Percentiles rank a stretch among this genome's conserved stretches.
Conservation (phyloP, 2,113 vertebrate species). For the Triplophysa siluroides region DNA sequence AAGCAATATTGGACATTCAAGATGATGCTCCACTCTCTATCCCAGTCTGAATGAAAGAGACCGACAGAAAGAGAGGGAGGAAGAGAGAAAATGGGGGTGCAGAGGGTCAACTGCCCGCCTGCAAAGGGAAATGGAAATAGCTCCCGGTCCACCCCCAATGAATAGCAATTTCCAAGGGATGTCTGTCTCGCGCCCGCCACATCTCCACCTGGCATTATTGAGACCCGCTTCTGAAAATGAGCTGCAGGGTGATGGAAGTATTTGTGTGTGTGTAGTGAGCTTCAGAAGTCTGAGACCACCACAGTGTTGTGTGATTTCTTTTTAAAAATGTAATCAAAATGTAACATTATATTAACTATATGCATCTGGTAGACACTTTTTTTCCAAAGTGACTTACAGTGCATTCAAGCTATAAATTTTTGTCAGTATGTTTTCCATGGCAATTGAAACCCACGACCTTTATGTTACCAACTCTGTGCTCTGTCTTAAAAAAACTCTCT, state of each 20-base stretch:
- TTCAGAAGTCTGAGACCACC: too few relatives aligned
- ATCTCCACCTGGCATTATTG: slow-evolving; percentile 58
- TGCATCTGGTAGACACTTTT: too few relatives aligned
- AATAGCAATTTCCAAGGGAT: slow-evolving; percentile 64
- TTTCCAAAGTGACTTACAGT: too few relatives aligned
- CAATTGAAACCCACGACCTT: too few relatives aligned
- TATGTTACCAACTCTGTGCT: too few relatives aligned
- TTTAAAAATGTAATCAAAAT: too few relatives aligned
- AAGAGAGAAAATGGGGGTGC: background rate
- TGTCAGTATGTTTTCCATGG: too few relatives aligned
- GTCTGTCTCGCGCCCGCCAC: slow-evolving; percentile 37
- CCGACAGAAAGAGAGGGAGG: slow-evolving; percentile 10
- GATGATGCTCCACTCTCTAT: background rate
- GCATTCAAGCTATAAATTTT: too few relatives aligned
- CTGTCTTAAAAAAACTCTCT: too few relatives aligned
- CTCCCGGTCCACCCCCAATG: slow-evolving; percentile 42
- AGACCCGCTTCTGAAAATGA: slow-evolving; percentile 24
- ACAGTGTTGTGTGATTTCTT: background rate
- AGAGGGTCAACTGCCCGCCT: slow-evolving; percentile 45
- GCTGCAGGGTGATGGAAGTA: slow-evolving; percentile 10
- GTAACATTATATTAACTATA: too few relatives aligned
- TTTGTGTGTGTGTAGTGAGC: background rate
- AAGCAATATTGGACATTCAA: background rate
- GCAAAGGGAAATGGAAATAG: slow-evolving; percentile 61
- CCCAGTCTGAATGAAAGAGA: slow-evolving; percentile 12